A percentile compares a stretch with the other conserved stretches of the same genome.
Conservation (phyloP, 2,888 invertebrate species). For the Cheilosia variabilis region DNA sequence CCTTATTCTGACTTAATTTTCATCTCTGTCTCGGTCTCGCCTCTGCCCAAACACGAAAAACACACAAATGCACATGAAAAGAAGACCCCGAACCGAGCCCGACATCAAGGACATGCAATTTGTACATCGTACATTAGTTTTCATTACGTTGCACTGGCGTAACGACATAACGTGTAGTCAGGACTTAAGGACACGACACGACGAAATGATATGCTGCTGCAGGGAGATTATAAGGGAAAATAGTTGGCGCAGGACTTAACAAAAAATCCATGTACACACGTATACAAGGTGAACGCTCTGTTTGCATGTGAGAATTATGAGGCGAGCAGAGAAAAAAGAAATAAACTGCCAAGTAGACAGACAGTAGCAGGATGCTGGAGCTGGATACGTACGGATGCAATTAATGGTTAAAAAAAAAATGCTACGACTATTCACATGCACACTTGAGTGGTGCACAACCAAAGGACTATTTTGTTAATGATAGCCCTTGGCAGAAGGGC, state of each 20-base stretch:
- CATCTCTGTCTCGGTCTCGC: slow-evolving; percentile 56
- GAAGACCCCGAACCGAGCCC: background rate
- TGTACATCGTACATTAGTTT: slow-evolving; percentile 75
- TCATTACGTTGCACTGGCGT: slow-evolving; percentile 72
- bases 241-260: slow-evolving; percentile 59
- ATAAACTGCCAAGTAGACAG: background rate
- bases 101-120: slow-evolving; percentile 72
- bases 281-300: slow-evolving; percentile 69
- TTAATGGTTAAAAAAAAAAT: slow-evolving; percentile 3
- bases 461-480: slow-evolving; percentile 55
- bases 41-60: slow-evolving; percentile 1
- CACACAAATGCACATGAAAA: background rate
- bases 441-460: slow-evolving; percentile 47
- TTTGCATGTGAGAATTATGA: slow-evolving; percentile 67
- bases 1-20: slow-evolving; percentile 74
- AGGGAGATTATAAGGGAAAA: slow-evolving; percentile 60
- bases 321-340: slow-evolving; percentile 16
- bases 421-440: slow-evolving; percentile 3
- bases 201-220: slow-evolving; percentile 72
- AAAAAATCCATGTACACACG: slow-evolving; percentile 9
- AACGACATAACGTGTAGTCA: slow-evolving; percentile 74
- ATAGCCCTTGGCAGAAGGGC: slow-evolving; percentile 38
- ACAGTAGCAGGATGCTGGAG: background rate
- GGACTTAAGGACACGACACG: slow-evolving; percentile 71
- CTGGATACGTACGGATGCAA: slow-evolving; percentile 17